Base-by-base conservation (phyloP, 2,113 vertebrate species). In the Leptocoma aspasia region DNA sequence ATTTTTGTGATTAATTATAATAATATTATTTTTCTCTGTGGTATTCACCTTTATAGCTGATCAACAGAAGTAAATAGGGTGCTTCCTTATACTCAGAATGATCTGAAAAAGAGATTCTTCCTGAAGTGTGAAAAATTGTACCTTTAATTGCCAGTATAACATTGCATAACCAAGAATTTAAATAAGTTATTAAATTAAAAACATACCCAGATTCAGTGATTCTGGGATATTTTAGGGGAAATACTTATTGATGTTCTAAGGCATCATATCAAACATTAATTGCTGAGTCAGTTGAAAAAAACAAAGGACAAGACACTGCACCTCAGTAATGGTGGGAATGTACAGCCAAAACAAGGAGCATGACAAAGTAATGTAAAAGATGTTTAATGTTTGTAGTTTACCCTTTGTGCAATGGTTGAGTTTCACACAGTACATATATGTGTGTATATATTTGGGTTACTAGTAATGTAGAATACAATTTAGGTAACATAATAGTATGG, bases 1-100 rank as follows among this genome's bases (percentile, higher is more conserved):
- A 57, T 95, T 92, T 95, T 24, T 83, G 49, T 64, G 91, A 39
- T 52, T 93, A 96, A 90, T 79, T 91, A 92, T 69, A 71, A 89
- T 10, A 92, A 59, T 81, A 49, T 65, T 60, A 50, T 37, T 80
- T 56, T 79, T 70, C 47, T 76, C 13, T 78, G 41, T 72, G 76
- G 5, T 14, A 68, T 61, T 39, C 61, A 39, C n/a, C 13, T 23
- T 50, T 77, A 41, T 50, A 54, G 30, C 3, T 75, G 42, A 77
- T 60, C 22, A 70, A 30, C 60, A 66, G 14, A 37, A 66, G 56
- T 68, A 94, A 92, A 73, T 19, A 89, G 3, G 4, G 15, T 31
- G 3, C 28, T 65, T 91, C 4, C 33, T 87, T 42, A 60, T 11
- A 30, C 9, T 59, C 9, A 28, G 31, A 78, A 42, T 2, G 1